Percentiles rank a stretch among this genome's conserved stretches.
phyloP scores from a whole-genome alignment of 2,797 vertebrate species.

The Parambassis ranga region DNA sequence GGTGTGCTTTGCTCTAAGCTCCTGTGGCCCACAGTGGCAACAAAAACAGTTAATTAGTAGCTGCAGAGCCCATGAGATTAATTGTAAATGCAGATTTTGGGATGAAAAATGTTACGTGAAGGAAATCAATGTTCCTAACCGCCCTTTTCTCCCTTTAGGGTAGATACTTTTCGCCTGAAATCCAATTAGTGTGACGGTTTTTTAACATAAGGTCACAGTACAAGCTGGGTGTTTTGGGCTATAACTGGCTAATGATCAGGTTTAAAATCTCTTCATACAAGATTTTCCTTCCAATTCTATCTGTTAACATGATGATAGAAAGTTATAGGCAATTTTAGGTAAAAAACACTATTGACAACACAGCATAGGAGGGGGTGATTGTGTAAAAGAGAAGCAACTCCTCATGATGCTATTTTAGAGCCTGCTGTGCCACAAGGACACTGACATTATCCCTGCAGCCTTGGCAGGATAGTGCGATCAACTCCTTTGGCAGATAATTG shows the following conservation, averaged over 20 bases:
- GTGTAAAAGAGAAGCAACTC: not conserved
- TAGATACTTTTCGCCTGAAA: conserved; percentile 39
- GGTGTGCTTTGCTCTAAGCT: no score
- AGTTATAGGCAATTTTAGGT: not conserved
- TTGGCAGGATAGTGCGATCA: conserved; percentile 17
- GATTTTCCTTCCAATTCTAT: not conserved
- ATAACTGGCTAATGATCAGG: conserved; percentile 15
- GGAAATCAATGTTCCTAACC: conserved; percentile 37
- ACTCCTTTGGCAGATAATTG: conserved; percentile 41
- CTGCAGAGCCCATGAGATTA: conserved; percentile 36
- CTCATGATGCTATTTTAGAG: conserved; percentile 5
- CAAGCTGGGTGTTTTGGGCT: not conserved
- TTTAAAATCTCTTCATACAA: not conserved
- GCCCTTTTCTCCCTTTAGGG: conserved; percentile 16
- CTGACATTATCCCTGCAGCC: conserved; percentile 11
- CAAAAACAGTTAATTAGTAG: conserved; percentile 51
- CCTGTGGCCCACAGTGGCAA: no score
- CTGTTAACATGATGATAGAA: not conserved
- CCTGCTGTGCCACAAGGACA: conserved; percentile 21
- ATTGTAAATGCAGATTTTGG: conserved; percentile 31
- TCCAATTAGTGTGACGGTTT: conserved; percentile 46
- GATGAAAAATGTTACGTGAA: conserved; percentile 45
- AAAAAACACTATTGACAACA: not conserved
- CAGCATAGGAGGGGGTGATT: not conserved
- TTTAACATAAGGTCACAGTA: conserved; percentile 32